Evolutionary conservation across 2,888 invertebrate genomes (phyloP).

Genomic region (Lutraria lutraria): DNA sequence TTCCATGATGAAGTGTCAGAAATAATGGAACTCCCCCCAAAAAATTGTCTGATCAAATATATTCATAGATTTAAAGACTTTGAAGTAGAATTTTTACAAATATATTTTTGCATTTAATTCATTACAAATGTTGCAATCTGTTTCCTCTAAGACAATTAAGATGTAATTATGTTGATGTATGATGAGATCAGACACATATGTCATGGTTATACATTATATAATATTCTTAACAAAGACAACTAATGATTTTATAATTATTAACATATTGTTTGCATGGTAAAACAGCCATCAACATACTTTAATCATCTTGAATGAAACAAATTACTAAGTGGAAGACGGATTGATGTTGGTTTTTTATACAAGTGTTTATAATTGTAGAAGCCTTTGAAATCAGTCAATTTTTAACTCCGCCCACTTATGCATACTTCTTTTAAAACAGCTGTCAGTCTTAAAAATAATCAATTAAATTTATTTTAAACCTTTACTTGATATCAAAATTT

Average conservation of each 20-base stretch:
- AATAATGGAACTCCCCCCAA: too few species aligned
- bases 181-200: background rate
- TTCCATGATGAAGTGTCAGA: too few species aligned
- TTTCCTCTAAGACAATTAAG: background rate
- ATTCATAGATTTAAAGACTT: background rate
- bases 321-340: background rate
- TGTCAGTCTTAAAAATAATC: too few species aligned
- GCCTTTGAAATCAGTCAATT: slow-evolving; percentile 4
- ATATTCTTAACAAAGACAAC: background rate
- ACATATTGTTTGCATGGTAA: slow-evolving; percentile 7
- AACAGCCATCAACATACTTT: background rate
- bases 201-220: background rate
- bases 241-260: background rate
- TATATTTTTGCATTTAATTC: background rate
- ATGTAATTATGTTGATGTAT: background rate
- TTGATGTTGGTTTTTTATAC: background rate
- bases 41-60: too few species aligned
- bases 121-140: background rate
- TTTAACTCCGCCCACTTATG: background rate
- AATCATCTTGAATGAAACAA: background rate
- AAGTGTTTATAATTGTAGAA: background rate
- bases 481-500: too few species aligned
- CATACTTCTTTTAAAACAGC: too few species aligned
- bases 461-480: too few species aligned
- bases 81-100: background rate